Evolutionary conservation across 2,888 invertebrate species (phyloP).

Genomic region (Beris chalybata): DNA sequence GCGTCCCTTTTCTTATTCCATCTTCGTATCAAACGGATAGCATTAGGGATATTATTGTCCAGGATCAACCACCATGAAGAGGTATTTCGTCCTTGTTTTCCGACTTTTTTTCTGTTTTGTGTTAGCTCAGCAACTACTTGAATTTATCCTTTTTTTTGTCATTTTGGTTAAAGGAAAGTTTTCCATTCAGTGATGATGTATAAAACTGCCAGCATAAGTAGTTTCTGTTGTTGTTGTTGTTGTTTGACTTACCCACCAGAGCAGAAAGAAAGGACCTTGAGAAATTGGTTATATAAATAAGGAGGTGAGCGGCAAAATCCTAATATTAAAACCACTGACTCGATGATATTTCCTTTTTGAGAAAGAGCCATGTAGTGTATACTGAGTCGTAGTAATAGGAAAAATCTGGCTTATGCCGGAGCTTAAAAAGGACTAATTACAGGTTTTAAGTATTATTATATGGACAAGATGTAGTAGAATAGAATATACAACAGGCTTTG

Average conservation of each 20-base stretch:
- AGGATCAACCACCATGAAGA: constrained; percentile 22
- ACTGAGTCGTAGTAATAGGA: neutral
- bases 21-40: too few relatives aligned
- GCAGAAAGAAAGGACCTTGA: constrained; percentile 24
- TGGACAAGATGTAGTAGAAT: neutral
- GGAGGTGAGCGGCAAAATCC: constrained; percentile 24
- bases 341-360: constrained; percentile 22
- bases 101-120: neutral
- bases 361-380: constrained; percentile 1
- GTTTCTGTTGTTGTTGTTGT: constrained; percentile 15
- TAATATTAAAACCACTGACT: constrained; percentile 27
- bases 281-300: constrained; percentile 36
- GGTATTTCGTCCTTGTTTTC: constrained; percentile 19
- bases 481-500: too few relatives aligned
- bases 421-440: neutral
- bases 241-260: constrained; percentile 15
- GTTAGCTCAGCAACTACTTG: constrained; percentile 26
- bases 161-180: constrained; percentile 3
- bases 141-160: constrained; percentile 21
- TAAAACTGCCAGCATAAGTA: constrained; percentile 30
- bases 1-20: neutral
- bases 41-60: constrained; percentile 10
- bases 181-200: constrained; percentile 23
- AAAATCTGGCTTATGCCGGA: constrained; percentile 6
- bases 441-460: constrained; percentile 1